Evolutionary conservation across 1,140 invertebrate species (phyloP), one percentile per base, ranked within the genome.

Genomic region (Microvelia longipes): DNA sequence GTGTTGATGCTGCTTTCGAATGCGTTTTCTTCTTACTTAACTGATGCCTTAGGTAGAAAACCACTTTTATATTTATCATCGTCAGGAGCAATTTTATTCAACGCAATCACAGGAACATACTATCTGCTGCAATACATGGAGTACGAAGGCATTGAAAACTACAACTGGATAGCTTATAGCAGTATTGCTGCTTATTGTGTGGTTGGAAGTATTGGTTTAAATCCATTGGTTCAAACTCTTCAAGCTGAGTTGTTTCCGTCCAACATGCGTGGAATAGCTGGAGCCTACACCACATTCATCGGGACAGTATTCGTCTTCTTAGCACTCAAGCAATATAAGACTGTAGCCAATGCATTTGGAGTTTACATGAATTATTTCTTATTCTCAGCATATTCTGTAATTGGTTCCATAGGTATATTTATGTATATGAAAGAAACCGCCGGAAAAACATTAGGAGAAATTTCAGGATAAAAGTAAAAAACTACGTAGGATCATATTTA

Each of bases 401-500:
- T 85, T 66, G 80, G 86, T 27, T 80, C 82, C 74, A 72, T 86
- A 19, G 77, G 84, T 50, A 79, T 86, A 69, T 84, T 80, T 71
- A 83, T 87, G 28, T 79, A 82, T 66, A 84, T 92, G 0, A 89
- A 89, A 1, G 91, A 93, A 79, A 93, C 91, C 0, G 92, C 92
- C 78, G 89, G 88, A 19, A 90, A 89, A 76, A 86, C 87, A 0
- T 83, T 92, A 63, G 85, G 86, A 74, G 80, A 86, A 74, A 85
- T 87, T 69, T 78, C 81, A 27, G 80, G 82, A 27, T 91, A 91
- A 0, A 77, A 85, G 0, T 75, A 81, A 1, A 80, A 87, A 2
- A 77, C 94, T 71, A 81, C 83, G 68, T n/a, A n/a, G n/a, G n/a
- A n/a, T n/a, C n/a, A n/a, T n/a, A n/a, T n/a, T n/a, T n/a, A n/a